These are phyloP conservation scores for Oeneis ivallda DNA, from an alignment of 2,888 invertebrate species.

Conservation along the genomic window DNA sequence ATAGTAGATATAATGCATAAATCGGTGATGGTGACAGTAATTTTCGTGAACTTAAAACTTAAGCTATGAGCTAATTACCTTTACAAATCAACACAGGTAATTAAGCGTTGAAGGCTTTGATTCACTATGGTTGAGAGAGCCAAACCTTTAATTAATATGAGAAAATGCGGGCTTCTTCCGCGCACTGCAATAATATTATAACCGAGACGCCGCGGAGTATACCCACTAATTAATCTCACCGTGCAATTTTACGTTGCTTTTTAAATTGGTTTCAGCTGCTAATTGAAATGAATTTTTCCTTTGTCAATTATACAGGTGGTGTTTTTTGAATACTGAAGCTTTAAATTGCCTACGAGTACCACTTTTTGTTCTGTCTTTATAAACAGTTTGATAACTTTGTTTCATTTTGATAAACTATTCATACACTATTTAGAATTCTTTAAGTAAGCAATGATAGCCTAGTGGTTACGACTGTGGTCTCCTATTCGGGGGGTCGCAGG, in stretches of 20 bases:
- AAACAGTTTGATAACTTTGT: no score
- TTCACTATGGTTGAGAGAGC: no score
- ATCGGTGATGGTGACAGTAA: no score
- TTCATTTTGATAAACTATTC: no score
- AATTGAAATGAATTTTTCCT: conserved; percentile 21
- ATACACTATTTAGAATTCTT: no score
- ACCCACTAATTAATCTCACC: conserved; percentile 45
- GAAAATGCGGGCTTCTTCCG: conserved; percentile 52
- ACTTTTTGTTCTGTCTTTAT: background rate
- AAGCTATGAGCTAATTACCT: conserved; percentile 42
- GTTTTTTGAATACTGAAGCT: background rate
- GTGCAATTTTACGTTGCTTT: conserved; percentile 38
- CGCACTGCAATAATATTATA: conserved; percentile 46
- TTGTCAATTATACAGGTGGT: conserved; percentile 3
- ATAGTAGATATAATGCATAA: no score
- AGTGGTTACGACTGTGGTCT: no score
- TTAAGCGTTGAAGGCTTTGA: no score
- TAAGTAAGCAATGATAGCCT: no score
- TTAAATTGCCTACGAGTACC: background rate
- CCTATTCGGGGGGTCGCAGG: no score
- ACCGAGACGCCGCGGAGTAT: conserved; percentile 39
- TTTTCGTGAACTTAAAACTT: no score
- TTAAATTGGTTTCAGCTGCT: conserved; percentile 30
- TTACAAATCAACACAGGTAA: conserved; percentile 53
- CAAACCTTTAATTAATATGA: conserved; percentile 58